phyloP scores from a whole-genome alignment of 2,888 invertebrate species.

The Eupithecia abbreviata region DNA sequence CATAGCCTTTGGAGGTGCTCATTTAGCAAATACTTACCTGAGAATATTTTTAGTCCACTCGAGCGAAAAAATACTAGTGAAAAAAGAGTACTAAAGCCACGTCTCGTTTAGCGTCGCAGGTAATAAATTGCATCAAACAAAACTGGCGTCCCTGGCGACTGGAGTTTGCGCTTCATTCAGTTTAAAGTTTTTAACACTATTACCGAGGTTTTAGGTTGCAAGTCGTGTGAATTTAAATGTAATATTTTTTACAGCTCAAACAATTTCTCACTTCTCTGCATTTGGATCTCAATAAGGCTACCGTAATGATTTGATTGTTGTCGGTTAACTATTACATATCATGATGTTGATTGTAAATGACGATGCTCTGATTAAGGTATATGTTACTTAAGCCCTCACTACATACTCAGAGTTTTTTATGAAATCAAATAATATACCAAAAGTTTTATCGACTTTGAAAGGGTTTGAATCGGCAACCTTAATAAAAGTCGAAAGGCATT shows the following conservation, averaged over 20 bases:
- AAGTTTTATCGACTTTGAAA: no score
- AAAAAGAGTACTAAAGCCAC: slow-evolving; percentile 20
- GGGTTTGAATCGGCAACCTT: no score
- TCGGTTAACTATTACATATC: no score
- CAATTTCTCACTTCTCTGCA: not conserved
- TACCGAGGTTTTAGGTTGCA: not conserved
- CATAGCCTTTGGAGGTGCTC: not conserved
- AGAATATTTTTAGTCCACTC: not conserved
- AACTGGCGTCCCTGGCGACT: slow-evolving; percentile 16
- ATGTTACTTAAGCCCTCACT: no score
- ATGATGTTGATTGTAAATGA: no score
- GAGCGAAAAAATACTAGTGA: slow-evolving; percentile 1
- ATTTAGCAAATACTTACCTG: not conserved
- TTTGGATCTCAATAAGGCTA: not conserved
- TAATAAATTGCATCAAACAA: slow-evolving; percentile 35
- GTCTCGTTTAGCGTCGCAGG: slow-evolving; percentile 21
- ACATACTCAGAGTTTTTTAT: no score
- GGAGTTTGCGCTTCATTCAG: slow-evolving; percentile 13
- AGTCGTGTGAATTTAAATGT: not conserved
- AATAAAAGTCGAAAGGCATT: no score
- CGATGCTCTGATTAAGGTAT: no score
- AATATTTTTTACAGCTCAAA: not conserved
- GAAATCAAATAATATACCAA: no score
- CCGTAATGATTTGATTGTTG: not conserved
- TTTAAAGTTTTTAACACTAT: slow-evolving; percentile 18